Conservation (phyloP, 53 echinoderm and acorn worm species). For the Luidia sarsii region DNA sequence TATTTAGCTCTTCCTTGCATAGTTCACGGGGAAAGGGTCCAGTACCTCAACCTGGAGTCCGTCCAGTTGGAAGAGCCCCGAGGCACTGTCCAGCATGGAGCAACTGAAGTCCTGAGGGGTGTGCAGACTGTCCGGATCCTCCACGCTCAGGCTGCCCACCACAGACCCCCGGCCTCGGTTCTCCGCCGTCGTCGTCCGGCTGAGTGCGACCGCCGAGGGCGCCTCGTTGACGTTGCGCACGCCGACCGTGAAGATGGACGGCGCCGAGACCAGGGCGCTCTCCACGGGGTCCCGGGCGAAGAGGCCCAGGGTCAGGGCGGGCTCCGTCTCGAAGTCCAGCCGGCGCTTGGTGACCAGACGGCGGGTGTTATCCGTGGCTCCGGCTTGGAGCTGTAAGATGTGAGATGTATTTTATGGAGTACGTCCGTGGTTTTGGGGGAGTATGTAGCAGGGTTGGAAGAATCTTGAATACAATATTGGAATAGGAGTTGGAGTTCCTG, state of each 20-base stretch:
- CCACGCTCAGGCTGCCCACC: slow-evolving; percentile 35
- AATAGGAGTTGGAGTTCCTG: too few relatives aligned
- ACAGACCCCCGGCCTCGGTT: slow-evolving; percentile 19
- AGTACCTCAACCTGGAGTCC: slow-evolving; percentile 18
- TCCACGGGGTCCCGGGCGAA: slow-evolving; percentile 24
- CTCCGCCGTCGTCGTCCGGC: slow-evolving; percentile 30
- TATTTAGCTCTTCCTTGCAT: too few relatives aligned
- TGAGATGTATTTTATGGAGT: neutral
- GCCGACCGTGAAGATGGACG: slow-evolving; percentile 4
- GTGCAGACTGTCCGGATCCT: slow-evolving; percentile 51
- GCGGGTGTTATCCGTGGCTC: slow-evolving; percentile 30
- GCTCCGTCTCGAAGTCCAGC: slow-evolving; percentile 53
- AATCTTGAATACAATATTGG: too few relatives aligned
- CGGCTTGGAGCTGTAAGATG: slow-evolving; percentile 22
- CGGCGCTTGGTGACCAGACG: slow-evolving; percentile 40
- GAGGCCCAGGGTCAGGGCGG: slow-evolving; percentile 23
- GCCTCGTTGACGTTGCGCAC: slow-evolving; percentile 62
- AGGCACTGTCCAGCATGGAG: slow-evolving; percentile 34
- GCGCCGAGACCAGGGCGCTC: neutral
- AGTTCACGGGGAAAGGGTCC: too few relatives aligned
- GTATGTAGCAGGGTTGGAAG: too few relatives aligned
- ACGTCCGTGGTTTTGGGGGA: too few relatives aligned
- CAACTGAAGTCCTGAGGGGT: slow-evolving; percentile 25
- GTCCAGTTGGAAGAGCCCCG: slow-evolving; percentile 19
- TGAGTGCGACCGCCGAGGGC: slow-evolving; percentile 36